Evolutionary conservation across 2,888 invertebrate genomes (phyloP), one percentile per base, ranked within the genome.

Genomic region (Carpatolechia fugitivella): DNA sequence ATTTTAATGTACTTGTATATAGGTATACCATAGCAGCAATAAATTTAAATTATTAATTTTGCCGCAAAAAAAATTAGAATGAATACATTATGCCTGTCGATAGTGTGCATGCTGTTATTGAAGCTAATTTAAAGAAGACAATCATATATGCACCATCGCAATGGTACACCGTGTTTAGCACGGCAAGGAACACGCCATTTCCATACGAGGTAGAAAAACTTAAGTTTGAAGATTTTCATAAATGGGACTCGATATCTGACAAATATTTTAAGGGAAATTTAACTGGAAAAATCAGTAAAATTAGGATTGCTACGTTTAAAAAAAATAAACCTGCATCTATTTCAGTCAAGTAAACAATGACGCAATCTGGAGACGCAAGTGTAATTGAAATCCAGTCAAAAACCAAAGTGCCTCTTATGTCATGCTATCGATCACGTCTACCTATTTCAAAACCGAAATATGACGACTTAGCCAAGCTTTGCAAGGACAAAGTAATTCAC

Each of bases 111-210:
- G 67, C 68, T 33, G 62, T 63, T 24, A 71, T 71, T 24, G 70
- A 71, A 57, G 63, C 57, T 1, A 56, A 44, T 52, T 50, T 66
- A 13, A 65, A 59, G 54, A 65, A 63, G 14, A 64, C 57, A 30
- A 69, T 62, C 8, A 59, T 73, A 44, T 69, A 61, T 30, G 72
- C 72, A 74, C 68, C 16, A n/a, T n/a, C n/a, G n/a, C n/a, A n/a
- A n/a, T n/a, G n/a, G n/a, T n/a, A n/a, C n/a, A n/a, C n/a, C n/a
- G 55, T 68, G n/a, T 65, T 65, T 60, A 18, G 44, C 8, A 61
- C 59, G 11, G 65, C 68, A 16, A 58, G 66, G 57, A 50, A 66
- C 46, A 52, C 63, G 18, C 64, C 61, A 6, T 18, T 6, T 1
- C 65, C 65, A 6, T 66, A 60, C 20, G 46, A 61, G 0, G 65